These are phyloP conservation scores for Antheraea pernyi DNA, from an alignment of 1,140 invertebrate genomes.

Conservation along the genomic window DNA sequence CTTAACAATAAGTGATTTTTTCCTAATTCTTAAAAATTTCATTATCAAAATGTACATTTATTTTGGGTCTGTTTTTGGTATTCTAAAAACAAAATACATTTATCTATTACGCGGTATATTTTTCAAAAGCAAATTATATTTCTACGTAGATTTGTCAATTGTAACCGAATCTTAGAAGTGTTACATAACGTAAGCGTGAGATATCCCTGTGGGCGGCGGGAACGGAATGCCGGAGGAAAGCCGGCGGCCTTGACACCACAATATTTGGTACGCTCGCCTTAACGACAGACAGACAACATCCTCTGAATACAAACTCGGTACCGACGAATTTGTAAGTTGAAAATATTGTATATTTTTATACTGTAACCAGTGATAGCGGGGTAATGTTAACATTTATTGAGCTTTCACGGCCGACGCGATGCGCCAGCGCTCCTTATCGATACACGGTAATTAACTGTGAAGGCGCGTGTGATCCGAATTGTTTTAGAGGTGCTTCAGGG, in stretches of 20 bases:
- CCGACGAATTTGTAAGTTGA: slow-evolving; percentile 8
- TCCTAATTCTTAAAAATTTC: too few species aligned
- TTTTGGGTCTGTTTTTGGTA: too few species aligned
- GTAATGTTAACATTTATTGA: slow-evolving; percentile 32
- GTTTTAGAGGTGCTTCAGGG: slow-evolving; percentile 17
- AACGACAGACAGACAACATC: slow-evolving; percentile 36
- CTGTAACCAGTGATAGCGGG: slow-evolving; percentile 50
- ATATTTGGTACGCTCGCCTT: slow-evolving; percentile 68
- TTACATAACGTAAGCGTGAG: slow-evolving; percentile 72
- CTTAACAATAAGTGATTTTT: too few species aligned
- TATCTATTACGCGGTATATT: not conserved
- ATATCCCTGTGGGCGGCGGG: slow-evolving; percentile 74
- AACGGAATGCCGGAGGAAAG: slow-evolving; percentile 76
- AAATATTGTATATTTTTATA: slow-evolving; percentile 18
- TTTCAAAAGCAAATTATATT: not conserved
- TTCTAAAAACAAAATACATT: not conserved
- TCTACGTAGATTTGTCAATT: slow-evolving; percentile 40
- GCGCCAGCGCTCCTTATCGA: slow-evolving; percentile 55
- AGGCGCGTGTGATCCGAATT: slow-evolving; percentile 33
- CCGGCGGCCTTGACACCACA: slow-evolving; percentile 73
- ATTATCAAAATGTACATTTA: too few species aligned
- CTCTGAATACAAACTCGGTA: slow-evolving; percentile 11
- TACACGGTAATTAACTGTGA: slow-evolving; percentile 55
- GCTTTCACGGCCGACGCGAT: slow-evolving; percentile 60
- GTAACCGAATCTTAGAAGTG: slow-evolving; percentile 59